phyloP scores from a whole-genome alignment of 2,113 vertebrate species.

The Notothenia rossii region DNA sequence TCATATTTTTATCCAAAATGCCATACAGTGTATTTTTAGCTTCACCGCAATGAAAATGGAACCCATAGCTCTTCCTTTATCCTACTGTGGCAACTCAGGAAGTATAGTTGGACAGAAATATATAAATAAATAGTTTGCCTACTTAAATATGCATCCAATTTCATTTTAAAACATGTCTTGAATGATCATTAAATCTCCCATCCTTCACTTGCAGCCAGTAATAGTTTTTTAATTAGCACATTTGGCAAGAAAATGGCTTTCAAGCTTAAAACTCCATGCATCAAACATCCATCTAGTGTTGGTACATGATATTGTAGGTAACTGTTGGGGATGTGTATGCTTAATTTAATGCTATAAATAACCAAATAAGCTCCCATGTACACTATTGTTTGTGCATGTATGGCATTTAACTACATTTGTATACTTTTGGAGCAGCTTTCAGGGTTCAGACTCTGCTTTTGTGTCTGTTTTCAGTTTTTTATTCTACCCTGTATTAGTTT shows the following conservation, averaged over 20 bases:
- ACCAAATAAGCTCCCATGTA: background rate
- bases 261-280: background rate
- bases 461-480: background rate
- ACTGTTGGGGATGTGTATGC: too few species aligned
- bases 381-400: background rate
- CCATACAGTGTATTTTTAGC: background rate
- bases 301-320: background rate
- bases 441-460: background rate
- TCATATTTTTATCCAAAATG: background rate
- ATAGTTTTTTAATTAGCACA: constrained; percentile 7
- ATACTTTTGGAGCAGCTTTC: background rate
- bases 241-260: background rate
- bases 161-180: background rate
- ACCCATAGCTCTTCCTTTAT: background rate
- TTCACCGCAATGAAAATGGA: background rate
- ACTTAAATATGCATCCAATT: background rate
- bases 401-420: background rate
- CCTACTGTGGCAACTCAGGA: background rate
- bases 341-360: background rate
- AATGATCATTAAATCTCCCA: background rate
- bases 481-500: too few species aligned
- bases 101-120: background rate
- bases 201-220: background rate
- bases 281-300: background rate
- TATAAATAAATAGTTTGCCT: background rate